Conservation (phyloP, 2,113 vertebrate species). For the Cynopterus brachyotis region DNA sequence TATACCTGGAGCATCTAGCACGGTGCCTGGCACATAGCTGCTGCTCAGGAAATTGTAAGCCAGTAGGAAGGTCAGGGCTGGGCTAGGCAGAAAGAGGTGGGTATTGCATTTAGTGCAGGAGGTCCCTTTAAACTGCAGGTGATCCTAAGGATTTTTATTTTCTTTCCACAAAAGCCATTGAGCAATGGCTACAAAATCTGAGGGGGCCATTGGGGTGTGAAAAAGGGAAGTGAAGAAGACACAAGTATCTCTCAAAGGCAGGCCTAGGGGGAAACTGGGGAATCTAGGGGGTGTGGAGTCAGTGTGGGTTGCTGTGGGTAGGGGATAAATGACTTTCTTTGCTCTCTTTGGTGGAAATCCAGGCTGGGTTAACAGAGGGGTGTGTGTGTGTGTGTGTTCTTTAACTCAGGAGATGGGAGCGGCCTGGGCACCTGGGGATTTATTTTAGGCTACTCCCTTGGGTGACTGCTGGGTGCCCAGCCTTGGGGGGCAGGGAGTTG, state of each 20-base stretch:
- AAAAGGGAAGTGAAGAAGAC: conserved; percentile 1
- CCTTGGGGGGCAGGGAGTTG: not conserved
- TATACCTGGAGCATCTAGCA: not conserved
- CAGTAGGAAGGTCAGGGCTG: not conserved
- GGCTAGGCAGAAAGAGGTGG: not conserved
- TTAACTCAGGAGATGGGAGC: not conserved
- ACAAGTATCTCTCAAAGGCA: not conserved
- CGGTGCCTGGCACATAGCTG: not conserved
- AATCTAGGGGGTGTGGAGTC: not conserved
- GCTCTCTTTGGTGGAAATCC: conserved; percentile 21
- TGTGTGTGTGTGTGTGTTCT: not conserved
- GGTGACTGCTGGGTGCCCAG: not conserved
- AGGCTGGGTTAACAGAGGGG: not conserved
- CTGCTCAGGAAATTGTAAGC: not conserved
- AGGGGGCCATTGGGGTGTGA: not conserved
- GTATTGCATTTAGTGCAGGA: not conserved
- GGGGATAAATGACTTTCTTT: conserved; percentile 23
- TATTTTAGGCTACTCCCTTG: not conserved
- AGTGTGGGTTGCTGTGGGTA: not conserved
- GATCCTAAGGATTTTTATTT: conserved; percentile 31
- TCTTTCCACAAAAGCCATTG: conserved; percentile 55
- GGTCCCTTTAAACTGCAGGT: not conserved
- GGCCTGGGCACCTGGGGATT: not conserved
- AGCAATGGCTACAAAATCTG: conserved; percentile 23
- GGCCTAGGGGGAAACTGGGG: not conserved